Evolutionary conservation across 2,888 invertebrate species (phyloP), one percentile per base, ranked within the genome.

Genomic region (Agrypnus murinus): DNA sequence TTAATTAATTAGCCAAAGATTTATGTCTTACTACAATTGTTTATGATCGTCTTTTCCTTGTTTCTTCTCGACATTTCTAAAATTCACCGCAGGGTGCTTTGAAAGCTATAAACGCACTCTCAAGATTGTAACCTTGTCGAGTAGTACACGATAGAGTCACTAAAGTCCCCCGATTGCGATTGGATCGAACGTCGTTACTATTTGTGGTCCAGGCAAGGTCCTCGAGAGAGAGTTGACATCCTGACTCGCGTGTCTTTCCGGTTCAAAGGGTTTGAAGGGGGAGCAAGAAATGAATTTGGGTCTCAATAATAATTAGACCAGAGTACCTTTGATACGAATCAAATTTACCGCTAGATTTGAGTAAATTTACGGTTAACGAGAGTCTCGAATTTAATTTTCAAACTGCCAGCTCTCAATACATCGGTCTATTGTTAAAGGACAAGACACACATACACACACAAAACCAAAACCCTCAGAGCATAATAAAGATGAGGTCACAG

Each of bases 1-100:
- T 67, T 67, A 67, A 60, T 67, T 60, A 60, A 67, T 67, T 67
- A 62, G 60, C 32, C 48, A 59, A 59, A 45, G 57, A 34, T 58
- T 46, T 36, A 57, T 65, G 66, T 62, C 40, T 38, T 38, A 10
- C n/a, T 38, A 12, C 38, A 38, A 38, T 12, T 38, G 12, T 38
- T n/a, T 38, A 10, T 25, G 25, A 25, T 25, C 5, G 2, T 25
- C 25, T 25, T 25, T 25, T 5, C 25, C 5, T 25, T n/a, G n/a
- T n/a, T 25, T 25, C 25, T 25, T 25, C 25, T 25, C 5, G 3
- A 5, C 2, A 25, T 25, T 25, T 5, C 25, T 25, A 3, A 25
- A 25, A 5, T 25, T 5, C 5, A n/a, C 15, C 31, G 7, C 32
- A 32, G 34, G 32, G 53, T 31, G 14, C 32, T 15, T n/a, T 8